A percentile compares a stretch with the other conserved stretches of the same genome.
Evolutionary conservation across 2,888 invertebrate genomes (phyloP).

Genomic region (Pardosa pseudoannulata): DNA sequence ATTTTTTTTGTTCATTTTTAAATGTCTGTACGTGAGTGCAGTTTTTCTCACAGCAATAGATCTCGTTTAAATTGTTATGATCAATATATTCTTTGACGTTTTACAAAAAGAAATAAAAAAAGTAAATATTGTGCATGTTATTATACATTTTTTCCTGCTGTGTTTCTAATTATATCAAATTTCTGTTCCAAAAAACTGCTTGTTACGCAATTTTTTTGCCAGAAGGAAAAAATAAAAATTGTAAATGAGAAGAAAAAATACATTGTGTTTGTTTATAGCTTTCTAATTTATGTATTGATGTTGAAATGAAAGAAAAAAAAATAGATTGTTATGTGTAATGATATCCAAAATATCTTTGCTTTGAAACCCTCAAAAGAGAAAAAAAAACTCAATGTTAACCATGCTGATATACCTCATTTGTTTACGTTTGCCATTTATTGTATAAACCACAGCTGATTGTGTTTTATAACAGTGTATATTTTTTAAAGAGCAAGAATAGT

Average conservation of each 20-base stretch:
- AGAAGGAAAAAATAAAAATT: constrained; percentile 28
- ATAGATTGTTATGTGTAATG: constrained; percentile 55
- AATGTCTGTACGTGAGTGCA: constrained; percentile 47
- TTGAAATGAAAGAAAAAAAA: constrained; percentile 37
- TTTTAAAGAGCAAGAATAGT: constrained; percentile 58
- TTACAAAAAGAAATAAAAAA: constrained; percentile 21
- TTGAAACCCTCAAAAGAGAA: neutral
- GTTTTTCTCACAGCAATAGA: constrained; percentile 63
- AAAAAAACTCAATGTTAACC: constrained; percentile 50
- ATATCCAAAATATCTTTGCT: constrained; percentile 9
- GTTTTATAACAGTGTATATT: constrained; percentile 62
- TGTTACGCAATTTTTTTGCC: constrained; percentile 56
- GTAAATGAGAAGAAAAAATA: constrained; percentile 1
- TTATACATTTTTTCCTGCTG: constrained; percentile 28
- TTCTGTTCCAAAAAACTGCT: constrained; percentile 31
- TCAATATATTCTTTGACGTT: constrained; percentile 43
- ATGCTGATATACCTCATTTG: constrained; percentile 70
- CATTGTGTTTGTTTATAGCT: constrained; percentile 41
- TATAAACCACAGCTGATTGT: constrained; percentile 47
- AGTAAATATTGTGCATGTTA: constrained; percentile 41
- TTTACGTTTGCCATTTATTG: constrained; percentile 67
- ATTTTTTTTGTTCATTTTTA: constrained; percentile 47
- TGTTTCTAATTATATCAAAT: constrained; percentile 32
- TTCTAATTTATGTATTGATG: constrained; percentile 56
- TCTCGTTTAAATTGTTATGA: constrained; percentile 63